Evolutionary conservation across 2,113 vertebrate species (phyloP).

Genomic region (Mustelus asterias): DNA sequence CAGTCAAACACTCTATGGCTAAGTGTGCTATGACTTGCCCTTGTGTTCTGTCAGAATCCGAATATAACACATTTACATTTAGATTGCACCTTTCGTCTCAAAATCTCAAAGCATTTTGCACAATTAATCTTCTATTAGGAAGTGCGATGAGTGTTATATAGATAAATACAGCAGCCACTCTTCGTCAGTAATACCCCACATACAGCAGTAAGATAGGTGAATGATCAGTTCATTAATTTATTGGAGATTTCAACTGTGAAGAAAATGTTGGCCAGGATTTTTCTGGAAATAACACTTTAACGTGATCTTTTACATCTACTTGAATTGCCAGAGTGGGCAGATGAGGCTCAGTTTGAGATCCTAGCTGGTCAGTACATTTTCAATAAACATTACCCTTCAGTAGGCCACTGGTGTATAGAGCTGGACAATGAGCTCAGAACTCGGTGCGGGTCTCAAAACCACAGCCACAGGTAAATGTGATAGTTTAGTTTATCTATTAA

Average conservation of each 20-base stretch:
- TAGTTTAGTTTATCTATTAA: too few relatives aligned
- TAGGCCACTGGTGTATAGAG: background rate
- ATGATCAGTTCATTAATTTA: background rate
- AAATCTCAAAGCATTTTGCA: background rate
- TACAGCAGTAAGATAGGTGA: background rate
- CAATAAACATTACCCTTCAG: background rate
- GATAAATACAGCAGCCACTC: background rate
- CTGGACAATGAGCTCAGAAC: background rate
- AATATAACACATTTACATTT: background rate
- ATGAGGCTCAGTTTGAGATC: background rate
- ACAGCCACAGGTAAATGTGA: background rate
- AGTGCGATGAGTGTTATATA: background rate
- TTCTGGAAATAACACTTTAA: background rate
- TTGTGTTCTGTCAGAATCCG: background rate
- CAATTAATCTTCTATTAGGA: background rate
- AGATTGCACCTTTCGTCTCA: background rate
- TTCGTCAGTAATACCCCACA: background rate
- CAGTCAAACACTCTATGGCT: background rate
- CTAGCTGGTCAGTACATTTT: background rate
- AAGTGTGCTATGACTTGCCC: background rate
- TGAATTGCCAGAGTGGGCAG: background rate
- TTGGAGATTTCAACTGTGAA: background rate
- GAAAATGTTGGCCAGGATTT: background rate
- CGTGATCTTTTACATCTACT: background rate
- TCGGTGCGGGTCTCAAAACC: background rate